phyloP scores from a whole-genome alignment of 1,140 invertebrate genomes.

The honey bee (Apis mellifera) region Amel_HAv3.1 CM009931.2:2618001-2618500 shows the following conservation, averaged over 20 bases:
- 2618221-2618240: slow-evolving; percentile 29
- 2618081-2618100: background rate
- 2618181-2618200: slow-evolving; percentile 23
- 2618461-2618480: slow-evolving; percentile 62
- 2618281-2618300: slow-evolving; percentile 25
- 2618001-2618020: too few species aligned
- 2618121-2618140: slow-evolving; percentile 1
- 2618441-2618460: slow-evolving; percentile 70
- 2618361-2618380: slow-evolving; percentile 11
- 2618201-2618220: slow-evolving; percentile 34
- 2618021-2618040: too few species aligned
- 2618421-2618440: slow-evolving; percentile 38
- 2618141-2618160: background rate
- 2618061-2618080: too few species aligned
- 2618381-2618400: background rate
- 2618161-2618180: slow-evolving; percentile 13
- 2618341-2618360: slow-evolving; percentile 48
- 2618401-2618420: slow-evolving; percentile 19
- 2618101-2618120: background rate
- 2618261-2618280: slow-evolving; percentile 3
- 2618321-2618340: slow-evolving; percentile 33
- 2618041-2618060: too few species aligned
- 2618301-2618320: slow-evolving; percentile 42
- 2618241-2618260: slow-evolving; percentile 13
- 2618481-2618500: slow-evolving; percentile 67